Conservation (phyloP, 2,797 vertebrate genomes). For the Chelon labrosus region DNA sequence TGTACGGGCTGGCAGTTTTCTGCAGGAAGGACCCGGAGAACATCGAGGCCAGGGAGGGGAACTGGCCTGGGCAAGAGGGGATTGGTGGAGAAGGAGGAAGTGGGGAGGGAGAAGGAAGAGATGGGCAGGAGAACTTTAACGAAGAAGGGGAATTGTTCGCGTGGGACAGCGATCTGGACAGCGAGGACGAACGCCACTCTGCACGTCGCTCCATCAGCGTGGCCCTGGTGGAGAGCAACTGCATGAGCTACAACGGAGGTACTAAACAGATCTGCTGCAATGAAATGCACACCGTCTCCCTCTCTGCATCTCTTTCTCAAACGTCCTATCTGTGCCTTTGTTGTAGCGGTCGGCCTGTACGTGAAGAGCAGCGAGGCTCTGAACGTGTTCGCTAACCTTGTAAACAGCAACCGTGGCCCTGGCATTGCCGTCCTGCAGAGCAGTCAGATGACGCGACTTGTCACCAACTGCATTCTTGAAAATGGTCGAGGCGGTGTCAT, state of each 20-base stretch:
- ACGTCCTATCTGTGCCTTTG: conserved; percentile 7
- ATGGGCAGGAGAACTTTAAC: conserved; percentile 88
- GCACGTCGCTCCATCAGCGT: conserved; percentile 85
- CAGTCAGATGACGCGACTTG: conserved; percentile 87
- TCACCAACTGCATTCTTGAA: conserved; percentile 90
- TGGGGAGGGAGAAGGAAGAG: conserved; percentile 73
- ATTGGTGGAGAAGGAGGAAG: conserved; percentile 75
- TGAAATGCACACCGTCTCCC: not conserved
- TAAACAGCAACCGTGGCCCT: conserved; percentile 86
- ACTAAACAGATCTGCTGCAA: not conserved
- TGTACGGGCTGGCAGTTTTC: conserved; percentile 92
- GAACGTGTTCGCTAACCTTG: conserved; percentile 88
- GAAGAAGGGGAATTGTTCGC: conserved; percentile 90
- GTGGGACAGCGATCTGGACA: conserved; percentile 91
- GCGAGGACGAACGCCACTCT: conserved; percentile 88
- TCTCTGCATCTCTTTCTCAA: not conserved
- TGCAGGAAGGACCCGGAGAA: conserved; percentile 89
- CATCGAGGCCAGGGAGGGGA: conserved; percentile 78
- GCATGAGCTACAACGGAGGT: conserved; percentile 86
- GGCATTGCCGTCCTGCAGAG: conserved; percentile 91
- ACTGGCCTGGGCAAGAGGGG: conserved; percentile 82
- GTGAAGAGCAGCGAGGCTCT: conserved; percentile 92
- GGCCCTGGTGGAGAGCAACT: conserved; percentile 92
- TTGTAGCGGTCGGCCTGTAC: conserved; percentile 90
- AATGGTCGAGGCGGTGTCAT: conserved; percentile 88